A percentile compares a stretch with the other conserved stretches of the same genome.
Evolutionary conservation across 2,888 invertebrate species (phyloP).

Genomic region (Colostygia pectinataria): DNA sequence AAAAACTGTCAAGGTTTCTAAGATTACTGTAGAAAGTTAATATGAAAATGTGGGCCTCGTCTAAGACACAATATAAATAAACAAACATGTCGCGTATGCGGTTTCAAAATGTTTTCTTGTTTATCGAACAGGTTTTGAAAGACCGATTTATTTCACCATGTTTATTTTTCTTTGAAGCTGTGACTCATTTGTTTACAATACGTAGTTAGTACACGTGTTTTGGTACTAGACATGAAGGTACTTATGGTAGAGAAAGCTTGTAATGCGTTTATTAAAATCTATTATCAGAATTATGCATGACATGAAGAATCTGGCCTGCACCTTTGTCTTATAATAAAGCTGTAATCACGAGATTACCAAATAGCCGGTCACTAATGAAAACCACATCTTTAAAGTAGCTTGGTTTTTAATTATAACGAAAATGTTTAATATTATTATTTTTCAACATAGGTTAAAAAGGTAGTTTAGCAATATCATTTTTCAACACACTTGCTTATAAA

Average conservation of each 20-base stretch:
- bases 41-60: no score
- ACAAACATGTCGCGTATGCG: background rate
- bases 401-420: no score
- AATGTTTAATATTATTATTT: no score
- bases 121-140: constrained; percentile 15
- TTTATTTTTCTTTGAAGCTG: constrained; percentile 24
- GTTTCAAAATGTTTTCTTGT: constrained; percentile 19
- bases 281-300: constrained; percentile 22
- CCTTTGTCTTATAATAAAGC: constrained; percentile 6
- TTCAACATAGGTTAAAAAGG: no score
- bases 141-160: constrained; percentile 16
- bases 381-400: no score
- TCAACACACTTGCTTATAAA: no score
- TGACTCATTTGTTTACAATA: constrained; percentile 34
- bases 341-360: constrained; percentile 1
- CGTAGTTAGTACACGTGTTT: constrained; percentile 27
- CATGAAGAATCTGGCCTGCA: constrained; percentile 10
- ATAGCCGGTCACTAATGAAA: background rate
- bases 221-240: constrained; percentile 17
- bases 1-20: constrained; percentile 2
- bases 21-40: background rate
- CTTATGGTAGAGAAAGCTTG: constrained; percentile 11
- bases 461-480: no score
- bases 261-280: constrained; percentile 19
- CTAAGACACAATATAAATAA: no score